A percentile compares a stretch with the other conserved stretches of the same genome.
These are phyloP conservation scores for Bombus soroeensis DNA, from an alignment of 1,140 invertebrate species.

Conservation along the genomic window DNA sequence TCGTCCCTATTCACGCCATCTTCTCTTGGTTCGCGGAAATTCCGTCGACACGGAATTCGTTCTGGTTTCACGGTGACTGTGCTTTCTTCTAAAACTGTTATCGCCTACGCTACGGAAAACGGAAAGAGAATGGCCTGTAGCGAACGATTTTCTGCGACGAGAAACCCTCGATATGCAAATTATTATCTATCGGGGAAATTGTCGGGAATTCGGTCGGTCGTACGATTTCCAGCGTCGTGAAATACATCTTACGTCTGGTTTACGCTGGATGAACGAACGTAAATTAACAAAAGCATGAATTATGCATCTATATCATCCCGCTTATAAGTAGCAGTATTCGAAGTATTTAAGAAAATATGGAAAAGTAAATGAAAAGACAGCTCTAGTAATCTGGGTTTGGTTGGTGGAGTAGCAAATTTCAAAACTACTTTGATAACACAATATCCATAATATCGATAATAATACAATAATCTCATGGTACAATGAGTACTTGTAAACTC, in stretches of 20 bases:
- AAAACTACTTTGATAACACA: too few relatives aligned
- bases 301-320: not conserved
- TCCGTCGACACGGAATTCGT: not conserved
- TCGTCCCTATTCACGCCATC: not conserved
- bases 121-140: not conserved
- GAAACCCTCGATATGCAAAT: constrained; percentile 3
- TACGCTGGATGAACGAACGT: not conserved
- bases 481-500: too few relatives aligned
- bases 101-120: not conserved
- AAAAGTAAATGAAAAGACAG: not conserved
- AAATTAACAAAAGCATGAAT: not conserved
- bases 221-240: not conserved
- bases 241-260: not conserved
- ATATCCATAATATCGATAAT: too few relatives aligned
- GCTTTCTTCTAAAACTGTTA: not conserved
- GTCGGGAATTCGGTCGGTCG: not conserved
- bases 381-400: too few relatives aligned
- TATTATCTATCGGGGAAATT: not conserved
- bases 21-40: not conserved
- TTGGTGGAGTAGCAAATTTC: too few relatives aligned
- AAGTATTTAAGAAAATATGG: not conserved
- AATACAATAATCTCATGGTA: too few relatives aligned
- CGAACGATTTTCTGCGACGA: not conserved
- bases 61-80: not conserved
- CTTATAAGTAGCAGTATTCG: not conserved